Base-by-base conservation (phyloP, 2,113 vertebrate species). In the Argyrosomus japonicus region DNA sequence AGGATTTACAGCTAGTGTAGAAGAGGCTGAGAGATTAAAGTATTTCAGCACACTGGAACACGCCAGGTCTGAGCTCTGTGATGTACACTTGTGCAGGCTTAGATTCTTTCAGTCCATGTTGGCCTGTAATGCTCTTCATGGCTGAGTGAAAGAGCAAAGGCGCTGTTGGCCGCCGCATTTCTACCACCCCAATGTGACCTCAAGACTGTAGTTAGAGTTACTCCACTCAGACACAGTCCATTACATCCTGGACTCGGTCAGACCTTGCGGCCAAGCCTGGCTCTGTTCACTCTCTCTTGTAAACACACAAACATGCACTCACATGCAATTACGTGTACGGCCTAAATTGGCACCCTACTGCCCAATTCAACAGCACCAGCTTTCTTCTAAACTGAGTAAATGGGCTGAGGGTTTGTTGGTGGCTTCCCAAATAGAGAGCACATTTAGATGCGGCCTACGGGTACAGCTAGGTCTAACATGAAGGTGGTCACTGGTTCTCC, bases 241-340 rank as follows among this genome's bases (percentile, higher is more conserved):
- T 86, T 87, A 88, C 82, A 75, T 82, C 74, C 85, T 83, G 82
- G 83, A 84, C 87, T 75, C 60, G 87, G 79, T 88, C 65, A 60
- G 68, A 77, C 78, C 74, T 69, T 77, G 87, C 21, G 75, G 80
- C 64, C 64, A 77, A 40, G 65, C 72, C 71, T 79, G 83, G 88
- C 87, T 76, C 82, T 71, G 86, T 77, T 91, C 79, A 75, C 71
- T 81, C 82, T 65, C 79, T 61, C 81, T 87, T 89, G 91, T 90
- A 91, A 93, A 92, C 87, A 91, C 71, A 87, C 79, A 88, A 93
- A 89, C 85, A 91, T 82, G 68, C 85, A 84, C 86, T 85, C 69
- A 69, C 72, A 89, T 89, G 76, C 85, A 91, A 93, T 92, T 91
- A 90, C 79, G 85, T 64, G 62, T 86, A 75, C 47, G 64, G 58